phyloP scores from a whole-genome alignment of 2,797 vertebrate species.

The Diplodus sargus region DNA sequence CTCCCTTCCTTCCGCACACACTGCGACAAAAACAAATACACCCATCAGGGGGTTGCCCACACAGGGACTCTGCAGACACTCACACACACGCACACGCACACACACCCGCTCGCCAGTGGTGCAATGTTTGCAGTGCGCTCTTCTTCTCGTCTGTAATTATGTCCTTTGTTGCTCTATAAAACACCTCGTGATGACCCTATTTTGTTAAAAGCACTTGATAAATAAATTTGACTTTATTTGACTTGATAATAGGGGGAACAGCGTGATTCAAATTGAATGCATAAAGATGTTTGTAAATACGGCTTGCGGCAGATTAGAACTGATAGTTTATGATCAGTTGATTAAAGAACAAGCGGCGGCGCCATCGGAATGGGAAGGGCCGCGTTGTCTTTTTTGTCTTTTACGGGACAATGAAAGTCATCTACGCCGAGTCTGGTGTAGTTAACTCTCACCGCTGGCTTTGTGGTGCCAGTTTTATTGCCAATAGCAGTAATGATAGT shows the following conservation, averaged over 20 bases:
- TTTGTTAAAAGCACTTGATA: slow-evolving; percentile 74
- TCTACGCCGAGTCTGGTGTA: slow-evolving; percentile 19
- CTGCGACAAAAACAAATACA: slow-evolving; percentile 77
- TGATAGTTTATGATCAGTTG: slow-evolving; percentile 68
- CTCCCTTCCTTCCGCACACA: slow-evolving; percentile 64
- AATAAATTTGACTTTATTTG: slow-evolving; percentile 76
- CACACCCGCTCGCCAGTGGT: slow-evolving; percentile 22
- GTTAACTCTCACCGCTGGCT: slow-evolving; percentile 58
- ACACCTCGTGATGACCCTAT: slow-evolving; percentile 61
- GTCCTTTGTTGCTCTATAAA: slow-evolving; percentile 66
- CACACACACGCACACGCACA: slow-evolving; percentile 37
- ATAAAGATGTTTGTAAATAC: slow-evolving; percentile 65
- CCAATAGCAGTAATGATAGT: slow-evolving; percentile 65
- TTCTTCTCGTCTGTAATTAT: slow-evolving; percentile 68
- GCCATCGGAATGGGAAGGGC: slow-evolving; percentile 50
- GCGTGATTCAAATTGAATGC: slow-evolving; percentile 58
- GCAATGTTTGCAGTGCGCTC: slow-evolving; percentile 56
- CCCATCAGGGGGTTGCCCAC: slow-evolving; percentile 68
- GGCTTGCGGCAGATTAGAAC: slow-evolving; percentile 51
- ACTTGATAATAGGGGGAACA: slow-evolving; percentile 65
- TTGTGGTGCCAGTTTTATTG: slow-evolving; percentile 69
- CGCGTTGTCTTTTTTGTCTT: slow-evolving; percentile 50
- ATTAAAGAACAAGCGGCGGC: slow-evolving; percentile 69
- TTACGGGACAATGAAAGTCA: slow-evolving; percentile 80
- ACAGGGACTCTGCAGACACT: slow-evolving; percentile 53